These are phyloP conservation scores for Cryptoprocta ferox DNA, from an alignment of 2,797 vertebrate genomes.

Conservation along the genomic window DNA sequence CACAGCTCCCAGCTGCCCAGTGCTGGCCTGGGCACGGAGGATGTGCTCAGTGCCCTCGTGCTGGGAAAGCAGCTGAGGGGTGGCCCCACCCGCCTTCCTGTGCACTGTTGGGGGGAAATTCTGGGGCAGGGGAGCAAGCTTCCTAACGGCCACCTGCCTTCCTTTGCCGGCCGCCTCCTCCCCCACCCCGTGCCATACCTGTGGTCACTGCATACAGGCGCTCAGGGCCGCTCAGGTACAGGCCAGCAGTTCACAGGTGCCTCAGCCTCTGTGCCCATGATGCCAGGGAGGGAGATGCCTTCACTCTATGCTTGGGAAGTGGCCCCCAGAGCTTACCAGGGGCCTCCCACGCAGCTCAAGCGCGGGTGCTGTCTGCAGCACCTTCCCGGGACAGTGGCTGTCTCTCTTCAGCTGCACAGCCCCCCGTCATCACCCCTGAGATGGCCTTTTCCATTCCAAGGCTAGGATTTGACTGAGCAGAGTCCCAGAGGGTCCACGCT, in stretches of 20 bases:
- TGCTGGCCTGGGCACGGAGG: fast-evolving
- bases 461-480: background rate
- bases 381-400: fast-evolving
- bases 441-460: background rate
- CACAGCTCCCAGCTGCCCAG: background rate
- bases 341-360: background rate
- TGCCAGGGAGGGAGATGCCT: background rate
- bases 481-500: background rate
- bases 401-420: too few relatives aligned
- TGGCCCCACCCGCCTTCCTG: fast-evolving
- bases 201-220: too few relatives aligned
- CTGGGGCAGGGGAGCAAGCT: fast-evolving
- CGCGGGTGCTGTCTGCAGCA: background rate
- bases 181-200: background rate
- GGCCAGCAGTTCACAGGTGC: background rate
- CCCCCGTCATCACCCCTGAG: fast-evolving
- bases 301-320: background rate
- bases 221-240: fast-evolving
- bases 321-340: background rate
- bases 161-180: fast-evolving
- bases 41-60: background rate
- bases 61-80: background rate
- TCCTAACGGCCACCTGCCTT: background rate
- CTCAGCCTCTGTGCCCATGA: background rate
- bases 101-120: background rate